Conservation (phyloP, 1,140 invertebrate genomes). For the Oscheius sp. region DNA sequence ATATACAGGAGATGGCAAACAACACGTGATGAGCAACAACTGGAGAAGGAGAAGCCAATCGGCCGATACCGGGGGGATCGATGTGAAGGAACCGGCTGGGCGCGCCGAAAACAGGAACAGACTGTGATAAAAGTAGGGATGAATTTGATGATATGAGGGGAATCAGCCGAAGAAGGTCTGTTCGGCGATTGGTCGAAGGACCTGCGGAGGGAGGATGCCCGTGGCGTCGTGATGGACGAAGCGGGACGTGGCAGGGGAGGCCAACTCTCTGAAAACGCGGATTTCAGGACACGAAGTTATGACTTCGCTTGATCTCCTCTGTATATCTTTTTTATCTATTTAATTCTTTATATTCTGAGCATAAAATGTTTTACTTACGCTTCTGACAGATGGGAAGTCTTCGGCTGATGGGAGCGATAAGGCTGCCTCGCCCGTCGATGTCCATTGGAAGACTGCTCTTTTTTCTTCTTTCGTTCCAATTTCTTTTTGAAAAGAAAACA, state of each 20-base stretch:
- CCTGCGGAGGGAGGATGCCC: constrained; percentile 32
- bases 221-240: constrained; percentile 47
- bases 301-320: constrained; percentile 30
- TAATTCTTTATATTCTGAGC: constrained; percentile 13
- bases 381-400: not conserved
- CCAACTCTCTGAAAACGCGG: constrained; percentile 26
- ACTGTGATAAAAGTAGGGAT: not conserved
- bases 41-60: not conserved
- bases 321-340: constrained; percentile 15
- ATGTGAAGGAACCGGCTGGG: constrained; percentile 3
- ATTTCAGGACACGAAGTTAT: constrained; percentile 17
- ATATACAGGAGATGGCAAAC: not conserved
- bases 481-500: constrained; percentile 59
- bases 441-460: constrained; percentile 31
- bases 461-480: constrained; percentile 50
- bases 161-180: constrained; percentile 14
- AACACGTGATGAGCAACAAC: not conserved
- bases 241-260: constrained; percentile 38
- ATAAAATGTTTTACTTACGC: not conserved
- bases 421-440: constrained; percentile 9
- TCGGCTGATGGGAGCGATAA: constrained; percentile 21
- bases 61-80: not conserved
- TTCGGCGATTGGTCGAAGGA: not conserved
- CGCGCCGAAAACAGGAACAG: not conserved
- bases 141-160: too few relatives aligned